Conservation (phyloP, 2,797 vertebrate species). For the Pseudopleuronectes americanus region DNA sequence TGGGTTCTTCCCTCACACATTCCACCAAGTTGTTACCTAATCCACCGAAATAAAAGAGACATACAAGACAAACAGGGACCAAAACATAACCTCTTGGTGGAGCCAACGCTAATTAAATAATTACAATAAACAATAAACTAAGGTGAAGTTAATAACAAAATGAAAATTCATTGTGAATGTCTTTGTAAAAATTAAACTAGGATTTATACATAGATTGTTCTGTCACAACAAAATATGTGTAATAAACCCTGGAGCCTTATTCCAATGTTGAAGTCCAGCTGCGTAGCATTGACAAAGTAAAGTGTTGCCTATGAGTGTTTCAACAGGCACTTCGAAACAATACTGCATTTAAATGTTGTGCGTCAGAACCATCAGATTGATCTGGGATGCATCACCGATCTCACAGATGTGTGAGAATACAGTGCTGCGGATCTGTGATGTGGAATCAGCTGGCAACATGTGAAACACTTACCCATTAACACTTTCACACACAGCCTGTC, state of each 20-base stretch:
- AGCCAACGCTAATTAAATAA: background rate
- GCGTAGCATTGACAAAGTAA: background rate
- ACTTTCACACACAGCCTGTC: conserved; percentile 64
- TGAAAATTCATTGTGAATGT: no score
- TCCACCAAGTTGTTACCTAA: no score
- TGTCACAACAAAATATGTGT: background rate
- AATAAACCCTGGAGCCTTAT: background rate
- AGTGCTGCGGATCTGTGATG: conserved; percentile 43
- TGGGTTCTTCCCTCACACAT: no score
- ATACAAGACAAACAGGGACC: no score
- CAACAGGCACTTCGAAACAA: conserved; percentile 27
- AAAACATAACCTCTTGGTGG: background rate
- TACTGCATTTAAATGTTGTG: conserved; percentile 38
- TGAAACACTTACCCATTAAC: conserved; percentile 70
- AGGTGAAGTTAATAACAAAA: no score
- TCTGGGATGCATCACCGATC: conserved; percentile 32
- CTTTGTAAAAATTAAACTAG: no score
- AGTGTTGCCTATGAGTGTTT: conserved; percentile 1
- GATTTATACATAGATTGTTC: no score
- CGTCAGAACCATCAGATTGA: conserved; percentile 26
- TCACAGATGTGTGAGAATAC: conserved; percentile 25
- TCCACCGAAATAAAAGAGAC: no score
- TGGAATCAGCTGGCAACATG: conserved; percentile 53
- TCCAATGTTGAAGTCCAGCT: background rate
- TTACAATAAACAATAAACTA: no score